These are phyloP conservation scores for Helarctos malayanus DNA, from an alignment of 2,797 vertebrate species.

Conservation along the genomic window DNA sequence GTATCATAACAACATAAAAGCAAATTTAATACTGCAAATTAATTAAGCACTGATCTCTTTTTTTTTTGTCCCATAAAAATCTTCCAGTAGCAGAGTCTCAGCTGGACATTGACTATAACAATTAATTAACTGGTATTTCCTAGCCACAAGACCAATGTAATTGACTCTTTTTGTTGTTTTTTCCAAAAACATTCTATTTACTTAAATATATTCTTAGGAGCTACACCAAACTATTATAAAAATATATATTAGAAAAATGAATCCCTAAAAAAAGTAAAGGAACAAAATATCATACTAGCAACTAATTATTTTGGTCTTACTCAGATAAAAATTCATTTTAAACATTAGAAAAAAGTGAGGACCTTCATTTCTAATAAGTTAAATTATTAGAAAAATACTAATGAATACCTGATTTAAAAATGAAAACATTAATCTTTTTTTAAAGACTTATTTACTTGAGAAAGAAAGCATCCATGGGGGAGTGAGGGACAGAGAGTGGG, in stretches of 20 bases:
- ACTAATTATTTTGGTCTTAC: slow-evolving; percentile 60
- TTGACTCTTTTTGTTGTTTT: background rate
- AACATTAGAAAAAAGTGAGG: slow-evolving; percentile 49
- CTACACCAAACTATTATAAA: slow-evolving; percentile 50
- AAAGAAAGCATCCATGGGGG: rapidly evolving
- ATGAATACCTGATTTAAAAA: background rate
- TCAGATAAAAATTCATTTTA: slow-evolving; percentile 65
- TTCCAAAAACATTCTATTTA: slow-evolving; percentile 4
- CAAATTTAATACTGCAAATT: slow-evolving; percentile 42
- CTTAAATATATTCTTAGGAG: slow-evolving; percentile 24
- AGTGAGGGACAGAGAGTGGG: no score
- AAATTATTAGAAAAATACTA: slow-evolving; percentile 40
- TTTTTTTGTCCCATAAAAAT: slow-evolving; percentile 47
- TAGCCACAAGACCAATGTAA: slow-evolving; percentile 23
- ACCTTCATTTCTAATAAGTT: slow-evolving; percentile 46
- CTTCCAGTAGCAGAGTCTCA: background rate
- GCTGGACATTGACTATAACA: background rate
- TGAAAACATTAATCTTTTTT: background rate
- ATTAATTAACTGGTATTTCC: slow-evolving; percentile 28
- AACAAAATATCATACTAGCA: background rate
- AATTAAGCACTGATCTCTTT: background rate
- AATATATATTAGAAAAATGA: slow-evolving; percentile 19
- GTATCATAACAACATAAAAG: slow-evolving; percentile 29
- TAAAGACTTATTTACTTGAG: background rate
- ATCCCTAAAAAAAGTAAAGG: slow-evolving; percentile 21